phyloP scores from a whole-genome alignment of 2,888 invertebrate genomes.

The Heliconius ethilla region DNA sequence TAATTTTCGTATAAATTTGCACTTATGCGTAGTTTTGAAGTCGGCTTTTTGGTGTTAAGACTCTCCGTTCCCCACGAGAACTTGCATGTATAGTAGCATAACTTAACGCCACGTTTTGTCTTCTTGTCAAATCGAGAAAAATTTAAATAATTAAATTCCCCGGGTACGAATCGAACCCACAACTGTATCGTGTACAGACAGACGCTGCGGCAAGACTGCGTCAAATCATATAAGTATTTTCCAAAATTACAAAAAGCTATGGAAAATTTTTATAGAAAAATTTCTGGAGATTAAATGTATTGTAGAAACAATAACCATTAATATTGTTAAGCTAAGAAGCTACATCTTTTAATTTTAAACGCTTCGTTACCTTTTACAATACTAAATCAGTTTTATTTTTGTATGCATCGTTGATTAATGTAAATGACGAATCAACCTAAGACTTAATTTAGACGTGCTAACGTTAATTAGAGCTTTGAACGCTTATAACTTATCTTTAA shows the following conservation, averaged over 20 bases:
- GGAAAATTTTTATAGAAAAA: not conserved
- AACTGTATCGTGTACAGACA: not conserved
- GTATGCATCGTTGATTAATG: slow-evolving; percentile 9
- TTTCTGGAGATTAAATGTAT: not conserved
- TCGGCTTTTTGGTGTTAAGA: too few species aligned
- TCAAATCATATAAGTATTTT: not conserved
- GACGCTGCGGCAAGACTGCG: not conserved
- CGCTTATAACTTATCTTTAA: not conserved
- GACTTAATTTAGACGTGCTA: not conserved
- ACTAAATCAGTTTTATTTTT: slow-evolving; percentile 11
- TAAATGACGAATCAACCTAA: slow-evolving; percentile 1
- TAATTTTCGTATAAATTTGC: too few species aligned
- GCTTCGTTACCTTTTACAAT: slow-evolving; percentile 18
- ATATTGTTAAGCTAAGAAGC: not conserved
- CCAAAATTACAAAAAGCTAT: not conserved
- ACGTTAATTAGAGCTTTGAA: not conserved
- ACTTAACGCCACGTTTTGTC: not conserved
- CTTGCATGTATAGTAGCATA: not conserved
- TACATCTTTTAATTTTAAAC: not conserved
- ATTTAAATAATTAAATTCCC: too few species aligned
- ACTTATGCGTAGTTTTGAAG: too few species aligned
- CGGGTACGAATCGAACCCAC: not conserved
- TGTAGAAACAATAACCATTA: not conserved
- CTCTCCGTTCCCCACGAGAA: too few species aligned
- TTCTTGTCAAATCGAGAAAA: not conserved